These are phyloP conservation scores for Ceyx margarethae DNA, from an alignment of 2,113 vertebrate species.

Conservation along the genomic window DNA sequence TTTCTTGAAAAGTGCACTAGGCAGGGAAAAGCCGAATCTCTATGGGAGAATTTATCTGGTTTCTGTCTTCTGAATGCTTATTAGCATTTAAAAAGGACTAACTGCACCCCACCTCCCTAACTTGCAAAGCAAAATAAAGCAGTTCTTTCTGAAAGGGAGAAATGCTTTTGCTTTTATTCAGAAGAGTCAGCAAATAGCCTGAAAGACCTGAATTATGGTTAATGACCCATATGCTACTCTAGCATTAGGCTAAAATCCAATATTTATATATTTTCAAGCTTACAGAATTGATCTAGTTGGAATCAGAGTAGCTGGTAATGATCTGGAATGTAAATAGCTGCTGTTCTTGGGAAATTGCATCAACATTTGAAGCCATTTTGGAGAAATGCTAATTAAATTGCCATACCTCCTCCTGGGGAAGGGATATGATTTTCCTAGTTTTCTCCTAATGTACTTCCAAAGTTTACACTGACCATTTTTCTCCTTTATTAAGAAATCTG, in stretches of 20 bases:
- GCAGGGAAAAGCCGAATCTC: background rate
- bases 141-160: background rate
- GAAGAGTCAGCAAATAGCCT: background rate
- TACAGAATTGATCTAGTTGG: background rate
- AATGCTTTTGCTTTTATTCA: background rate
- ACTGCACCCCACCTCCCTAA: background rate
- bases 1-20: background rate
- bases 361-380: background rate
- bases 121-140: background rate
- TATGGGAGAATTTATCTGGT: background rate
- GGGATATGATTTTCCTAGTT: background rate
- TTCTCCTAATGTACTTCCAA: background rate
- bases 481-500: background rate
- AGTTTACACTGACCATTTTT: background rate
- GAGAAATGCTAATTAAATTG: constrained; percentile 10
- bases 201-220: constrained; percentile 28
- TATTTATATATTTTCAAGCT: constrained; percentile 28
- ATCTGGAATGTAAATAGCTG: constrained; percentile 19
- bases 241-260: background rate
- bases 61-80: background rate
- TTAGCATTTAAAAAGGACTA: background rate
- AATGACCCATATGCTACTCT: constrained; percentile 31
- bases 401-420: background rate
- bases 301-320: background rate
- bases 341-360: background rate